Evolutionary conservation across 1,140 invertebrate species (phyloP).

Genomic region (Macrostomum lignano): DNA sequence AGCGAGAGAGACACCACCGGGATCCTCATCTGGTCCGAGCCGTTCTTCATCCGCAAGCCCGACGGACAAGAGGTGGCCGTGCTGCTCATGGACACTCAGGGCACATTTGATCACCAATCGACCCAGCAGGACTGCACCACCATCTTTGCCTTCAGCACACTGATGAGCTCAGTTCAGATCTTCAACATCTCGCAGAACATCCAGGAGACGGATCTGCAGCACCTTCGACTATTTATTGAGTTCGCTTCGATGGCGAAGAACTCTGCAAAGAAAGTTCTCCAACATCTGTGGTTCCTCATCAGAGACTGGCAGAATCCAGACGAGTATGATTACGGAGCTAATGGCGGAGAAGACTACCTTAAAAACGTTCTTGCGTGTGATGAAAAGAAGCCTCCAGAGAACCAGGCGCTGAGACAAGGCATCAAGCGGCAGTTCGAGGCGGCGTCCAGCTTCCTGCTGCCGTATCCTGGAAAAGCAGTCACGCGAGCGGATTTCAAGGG

Average conservation of each 20-base stretch:
- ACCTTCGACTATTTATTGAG: slow-evolving; percentile 71
- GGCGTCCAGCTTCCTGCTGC: no score
- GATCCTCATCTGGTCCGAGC: slow-evolving; percentile 74
- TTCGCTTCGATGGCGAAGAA: slow-evolving; percentile 73
- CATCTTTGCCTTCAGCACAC: slow-evolving; percentile 72
- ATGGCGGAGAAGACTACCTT: slow-evolving; percentile 58
- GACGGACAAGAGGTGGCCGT: slow-evolving; percentile 39
- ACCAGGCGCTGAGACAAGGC: no score
- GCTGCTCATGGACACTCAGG: slow-evolving; percentile 78
- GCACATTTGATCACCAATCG: slow-evolving; percentile 77
- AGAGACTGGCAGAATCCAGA: slow-evolving; percentile 95
- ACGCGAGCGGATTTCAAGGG: no score
- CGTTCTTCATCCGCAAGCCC: slow-evolving; percentile 43
- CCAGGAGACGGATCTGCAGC: slow-evolving; percentile 77
- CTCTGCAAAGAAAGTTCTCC: slow-evolving; percentile 37
- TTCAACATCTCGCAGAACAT: slow-evolving; percentile 83
- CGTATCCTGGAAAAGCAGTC: no score
- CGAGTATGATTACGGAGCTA: slow-evolving; percentile 61
- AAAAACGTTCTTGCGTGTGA: slow-evolving; percentile 55
- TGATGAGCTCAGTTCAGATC: slow-evolving; percentile 80
- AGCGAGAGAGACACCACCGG: slow-evolving; percentile 75
- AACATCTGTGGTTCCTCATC: slow-evolving; percentile 71
- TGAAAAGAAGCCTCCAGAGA: no score
- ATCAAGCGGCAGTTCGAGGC: no score
- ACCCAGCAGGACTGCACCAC: slow-evolving; percentile 83